phyloP scores from a whole-genome alignment of 1,140 invertebrate species.

The Drosophila varians region DNA sequence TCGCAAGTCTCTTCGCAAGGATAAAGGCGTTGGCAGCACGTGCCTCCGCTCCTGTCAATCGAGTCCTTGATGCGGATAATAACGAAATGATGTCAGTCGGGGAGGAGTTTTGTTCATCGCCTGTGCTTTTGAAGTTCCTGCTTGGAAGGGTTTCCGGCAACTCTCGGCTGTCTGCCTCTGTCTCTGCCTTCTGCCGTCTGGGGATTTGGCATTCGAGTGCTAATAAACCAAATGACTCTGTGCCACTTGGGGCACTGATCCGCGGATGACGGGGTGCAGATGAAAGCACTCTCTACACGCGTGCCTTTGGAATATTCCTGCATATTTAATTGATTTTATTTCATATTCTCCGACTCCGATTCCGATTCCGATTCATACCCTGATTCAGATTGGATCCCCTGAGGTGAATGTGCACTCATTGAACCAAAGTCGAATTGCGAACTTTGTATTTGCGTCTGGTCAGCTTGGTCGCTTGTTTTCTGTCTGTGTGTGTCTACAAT shows the following conservation, averaged over 20 bases:
- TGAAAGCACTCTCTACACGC: slow-evolving; percentile 37
- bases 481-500: slow-evolving; percentile 52
- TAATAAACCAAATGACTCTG: slow-evolving; percentile 78
- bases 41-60: slow-evolving; percentile 74
- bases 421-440: slow-evolving; percentile 32
- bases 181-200: not conserved
- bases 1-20: not conserved
- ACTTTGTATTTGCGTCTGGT: slow-evolving; percentile 37
- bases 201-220: slow-evolving; percentile 49
- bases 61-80: slow-evolving; percentile 80
- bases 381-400: slow-evolving; percentile 6
- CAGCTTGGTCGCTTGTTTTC: slow-evolving; percentile 8
- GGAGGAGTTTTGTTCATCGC: slow-evolving; percentile 46
- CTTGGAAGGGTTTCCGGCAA: slow-evolving; percentile 60
- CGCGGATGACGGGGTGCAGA: slow-evolving; percentile 8
- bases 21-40: slow-evolving; percentile 77
- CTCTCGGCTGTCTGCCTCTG: not conserved
- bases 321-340: slow-evolving; percentile 47
- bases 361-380: not conserved
- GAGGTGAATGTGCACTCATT: slow-evolving; percentile 47
- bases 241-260: slow-evolving; percentile 63
- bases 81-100: slow-evolving; percentile 76
- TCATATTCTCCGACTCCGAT: slow-evolving; percentile 6
- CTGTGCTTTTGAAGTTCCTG: slow-evolving; percentile 46
- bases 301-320: slow-evolving; percentile 35